Evolutionary conservation across 2,113 vertebrate genomes (phyloP), one percentile per base, ranked within the genome.

Genomic region (Albula goreensis): DNA sequence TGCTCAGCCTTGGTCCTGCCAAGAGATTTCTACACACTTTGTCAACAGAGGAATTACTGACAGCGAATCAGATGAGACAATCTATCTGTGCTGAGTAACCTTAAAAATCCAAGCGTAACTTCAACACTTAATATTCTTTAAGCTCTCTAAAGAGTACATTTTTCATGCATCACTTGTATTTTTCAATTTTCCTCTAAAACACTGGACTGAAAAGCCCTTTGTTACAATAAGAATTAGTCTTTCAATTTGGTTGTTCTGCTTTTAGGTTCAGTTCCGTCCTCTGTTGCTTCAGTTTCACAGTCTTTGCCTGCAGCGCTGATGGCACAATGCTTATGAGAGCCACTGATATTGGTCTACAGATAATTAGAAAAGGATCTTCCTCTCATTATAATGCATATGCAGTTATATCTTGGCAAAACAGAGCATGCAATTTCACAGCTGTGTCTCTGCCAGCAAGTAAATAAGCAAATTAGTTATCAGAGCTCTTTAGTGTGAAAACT

Each of bases 301-400:
- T 56, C 12, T 56, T 9, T 56, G 6, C 7, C 70, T 74, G 70
- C n/a, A 74, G 70, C 70, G 3, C 22, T 74, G n/a, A 74, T 74
- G 70, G 70, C 22, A 74, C 70, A 25, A 31, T 31, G 9, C 70
- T 5, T 74, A 25, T n/a, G 5, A 74, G 25, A 82, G 19, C 9
- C 52, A 19, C 11, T 63, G 48, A 51, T 70, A 25, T 57, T 48
- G 60, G 83, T 49, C 48, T 10, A 25, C 57, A 50, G 63, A 52
- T 84, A 77, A 74, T 70, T 84, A 8, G 51, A 84, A 84, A 70
- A 50, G 6, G 15, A 11, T 50, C 8, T 51, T 74, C 50, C 80
- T 13, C 60, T 84, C 83, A 84, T 84, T 84, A 74, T 7, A 84
- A 84, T 84, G 25, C 83, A 74, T 41, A 49, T 8, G 80, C 22